Conservation (phyloP, 2,888 invertebrate species). For the Standfussiana lucernea region DNA sequence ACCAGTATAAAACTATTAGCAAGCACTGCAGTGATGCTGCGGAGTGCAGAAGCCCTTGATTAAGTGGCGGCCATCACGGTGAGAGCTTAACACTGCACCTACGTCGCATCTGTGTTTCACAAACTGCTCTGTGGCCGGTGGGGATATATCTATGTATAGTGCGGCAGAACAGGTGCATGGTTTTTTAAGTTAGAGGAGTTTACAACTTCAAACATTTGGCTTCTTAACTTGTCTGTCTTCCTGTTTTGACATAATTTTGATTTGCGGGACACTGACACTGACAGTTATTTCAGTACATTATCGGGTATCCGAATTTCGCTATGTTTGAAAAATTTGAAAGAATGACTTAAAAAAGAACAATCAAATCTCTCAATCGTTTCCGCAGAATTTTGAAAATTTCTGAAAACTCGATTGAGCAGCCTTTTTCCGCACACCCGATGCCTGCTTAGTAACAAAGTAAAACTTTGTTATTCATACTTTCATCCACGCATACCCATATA, state of each 20-base stretch:
- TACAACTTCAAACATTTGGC: background rate
- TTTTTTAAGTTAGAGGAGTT: background rate
- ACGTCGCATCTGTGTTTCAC: slow-evolving; percentile 49
- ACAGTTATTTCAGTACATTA: background rate
- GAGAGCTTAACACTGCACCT: slow-evolving; percentile 44
- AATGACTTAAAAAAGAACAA: too few relatives aligned
- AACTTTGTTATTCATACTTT: too few relatives aligned
- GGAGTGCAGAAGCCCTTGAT: slow-evolving; percentile 35
- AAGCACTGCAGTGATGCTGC: slow-evolving; percentile 40
- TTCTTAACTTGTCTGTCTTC: background rate
- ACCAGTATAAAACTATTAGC: slow-evolving; percentile 12
- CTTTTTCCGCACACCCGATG: too few relatives aligned
- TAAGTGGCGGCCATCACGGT: slow-evolving; percentile 39
- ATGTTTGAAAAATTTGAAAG: too few relatives aligned
- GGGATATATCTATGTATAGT: background rate
- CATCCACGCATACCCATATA: too few relatives aligned
- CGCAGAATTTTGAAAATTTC: too few relatives aligned
- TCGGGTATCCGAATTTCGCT: too few relatives aligned
- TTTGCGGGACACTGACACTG: too few relatives aligned
- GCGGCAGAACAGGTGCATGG: background rate
- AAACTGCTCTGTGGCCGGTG: slow-evolving; percentile 12
- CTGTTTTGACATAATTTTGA: too few relatives aligned
- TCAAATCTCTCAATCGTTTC: too few relatives aligned
- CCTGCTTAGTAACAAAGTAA: too few relatives aligned
- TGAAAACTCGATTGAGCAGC: too few relatives aligned